phyloP scores from a whole-genome alignment of 2,888 invertebrate species.

The Cybosia mesomella region DNA sequence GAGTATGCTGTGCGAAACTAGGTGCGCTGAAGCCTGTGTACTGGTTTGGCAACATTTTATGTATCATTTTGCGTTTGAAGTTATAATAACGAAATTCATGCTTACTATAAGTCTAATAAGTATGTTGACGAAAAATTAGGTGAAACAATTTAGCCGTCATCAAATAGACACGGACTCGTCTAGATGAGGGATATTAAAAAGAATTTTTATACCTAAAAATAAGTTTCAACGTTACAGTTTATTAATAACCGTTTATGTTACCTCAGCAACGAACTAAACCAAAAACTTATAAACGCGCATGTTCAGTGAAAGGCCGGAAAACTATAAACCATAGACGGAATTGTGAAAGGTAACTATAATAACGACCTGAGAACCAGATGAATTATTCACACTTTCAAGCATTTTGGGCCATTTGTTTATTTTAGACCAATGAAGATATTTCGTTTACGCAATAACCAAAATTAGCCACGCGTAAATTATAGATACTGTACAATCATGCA shows the following conservation, averaged over 20 bases:
- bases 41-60: conserved; percentile 55
- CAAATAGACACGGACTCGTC: background rate
- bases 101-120: background rate
- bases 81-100: conserved; percentile 4
- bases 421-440: conserved; percentile 34
- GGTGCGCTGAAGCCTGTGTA: conserved; percentile 18
- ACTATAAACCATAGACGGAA: conserved; percentile 61
- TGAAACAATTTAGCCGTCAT: background rate
- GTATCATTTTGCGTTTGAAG: conserved; percentile 24
- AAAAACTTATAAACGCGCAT: conserved; percentile 33
- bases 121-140: background rate
- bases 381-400: conserved; percentile 77
- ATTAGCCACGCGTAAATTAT: conserved; percentile 24
- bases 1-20: conserved; percentile 58
- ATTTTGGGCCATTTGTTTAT: conserved; percentile 51
- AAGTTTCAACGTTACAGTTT: conserved; percentile 9
- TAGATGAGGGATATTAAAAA: background rate
- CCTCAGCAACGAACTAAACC: conserved; percentile 14
- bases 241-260: conserved; percentile 21
- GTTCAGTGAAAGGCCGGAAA: conserved; percentile 69
- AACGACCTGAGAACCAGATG: conserved; percentile 50
- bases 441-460: conserved; percentile 35
- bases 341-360: conserved; percentile 74
- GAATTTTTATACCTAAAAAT: background rate
- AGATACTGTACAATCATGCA: conserved; percentile 14